phyloP scores from a whole-genome alignment of 2,113 vertebrate species.

The Callorhinus ursinus region DNA sequence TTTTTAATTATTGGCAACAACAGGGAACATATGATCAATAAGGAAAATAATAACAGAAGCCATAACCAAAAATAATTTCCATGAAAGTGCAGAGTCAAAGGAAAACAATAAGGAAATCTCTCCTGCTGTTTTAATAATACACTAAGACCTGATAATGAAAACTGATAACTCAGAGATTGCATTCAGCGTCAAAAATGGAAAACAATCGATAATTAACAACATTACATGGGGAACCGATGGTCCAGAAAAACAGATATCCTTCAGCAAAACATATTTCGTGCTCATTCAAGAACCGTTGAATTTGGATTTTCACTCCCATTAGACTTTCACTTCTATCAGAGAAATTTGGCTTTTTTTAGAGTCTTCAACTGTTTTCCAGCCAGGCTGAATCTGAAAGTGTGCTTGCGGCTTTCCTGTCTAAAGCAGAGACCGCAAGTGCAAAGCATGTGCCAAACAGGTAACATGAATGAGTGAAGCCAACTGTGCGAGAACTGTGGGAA shows the following conservation, averaged over 20 bases:
- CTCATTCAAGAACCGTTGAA: neutral
- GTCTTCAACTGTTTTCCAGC: neutral
- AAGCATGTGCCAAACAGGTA: neutral
- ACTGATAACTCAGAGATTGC: neutral
- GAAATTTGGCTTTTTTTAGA: conserved; percentile 20
- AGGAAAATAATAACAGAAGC: conserved; percentile 71
- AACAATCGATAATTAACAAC: neutral
- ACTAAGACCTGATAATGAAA: neutral
- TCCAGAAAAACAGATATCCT: neutral
- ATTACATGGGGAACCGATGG: neutral
- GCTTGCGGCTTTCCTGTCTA: neutral
- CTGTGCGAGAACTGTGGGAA: neutral
- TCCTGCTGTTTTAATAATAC: conserved; percentile 27
- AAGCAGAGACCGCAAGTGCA: neutral
- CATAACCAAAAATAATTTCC: conserved; percentile 67
- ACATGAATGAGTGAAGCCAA: neutral
- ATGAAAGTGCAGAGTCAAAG: conserved; percentile 23
- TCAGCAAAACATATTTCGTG: neutral
- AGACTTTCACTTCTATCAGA: neutral
- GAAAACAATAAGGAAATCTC: conserved; percentile 51
- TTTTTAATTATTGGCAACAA: conserved; percentile 63
- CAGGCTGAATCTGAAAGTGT: neutral
- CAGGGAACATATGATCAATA: conserved; percentile 69
- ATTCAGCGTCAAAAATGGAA: conserved; percentile 28
- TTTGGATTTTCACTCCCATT: neutral